These are phyloP conservation scores for Callionymus lyra DNA, from an alignment of 2,113 vertebrate species.

Conservation along the genomic window DNA sequence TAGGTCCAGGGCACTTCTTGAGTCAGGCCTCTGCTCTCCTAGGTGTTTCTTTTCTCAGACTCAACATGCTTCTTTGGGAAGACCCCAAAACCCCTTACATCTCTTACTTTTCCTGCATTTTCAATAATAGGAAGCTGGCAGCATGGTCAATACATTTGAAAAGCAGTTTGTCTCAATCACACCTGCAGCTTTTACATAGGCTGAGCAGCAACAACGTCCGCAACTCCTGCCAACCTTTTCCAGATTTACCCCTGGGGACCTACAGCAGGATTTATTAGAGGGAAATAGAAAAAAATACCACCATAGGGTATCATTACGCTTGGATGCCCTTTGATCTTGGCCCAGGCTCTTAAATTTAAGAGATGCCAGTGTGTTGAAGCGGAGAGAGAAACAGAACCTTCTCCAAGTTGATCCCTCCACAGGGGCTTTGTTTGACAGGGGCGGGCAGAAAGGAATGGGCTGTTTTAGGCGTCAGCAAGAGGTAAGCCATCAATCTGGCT, in stretches of 20 bases:
- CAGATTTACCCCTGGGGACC: constrained; percentile 20
- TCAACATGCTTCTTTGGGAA: constrained; percentile 19
- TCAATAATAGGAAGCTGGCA: constrained; percentile 52
- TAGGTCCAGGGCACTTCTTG: constrained; percentile 55
- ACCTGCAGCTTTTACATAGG: constrained; percentile 12
- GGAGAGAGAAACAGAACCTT: constrained; percentile 35
- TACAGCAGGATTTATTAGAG: constrained; percentile 8
- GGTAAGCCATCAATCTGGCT: constrained; percentile 20
- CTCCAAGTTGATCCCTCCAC: constrained; percentile 33
- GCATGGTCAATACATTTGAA: constrained; percentile 28
- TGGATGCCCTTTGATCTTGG: constrained; percentile 32
- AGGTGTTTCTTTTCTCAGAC: constrained; percentile 15
- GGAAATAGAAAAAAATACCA: constrained; percentile 14
- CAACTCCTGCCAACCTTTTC: constrained; percentile 14
- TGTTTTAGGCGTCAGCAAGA: constrained; percentile 28
- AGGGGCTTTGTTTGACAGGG: constrained; percentile 33
- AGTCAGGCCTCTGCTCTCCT: constrained; percentile 36
- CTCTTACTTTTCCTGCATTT: constrained; percentile 26
- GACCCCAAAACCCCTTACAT: constrained; percentile 8
- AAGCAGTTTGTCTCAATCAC: constrained; percentile 19
- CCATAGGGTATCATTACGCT: constrained; percentile 17
- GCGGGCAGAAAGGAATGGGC: constrained; percentile 31
- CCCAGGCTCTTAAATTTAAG: constrained; percentile 43
- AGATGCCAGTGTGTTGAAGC: constrained; percentile 33
- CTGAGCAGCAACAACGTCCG: no score